Conservation (phyloP, 2,888 invertebrate species). For the Pyrrhia umbra region DNA sequence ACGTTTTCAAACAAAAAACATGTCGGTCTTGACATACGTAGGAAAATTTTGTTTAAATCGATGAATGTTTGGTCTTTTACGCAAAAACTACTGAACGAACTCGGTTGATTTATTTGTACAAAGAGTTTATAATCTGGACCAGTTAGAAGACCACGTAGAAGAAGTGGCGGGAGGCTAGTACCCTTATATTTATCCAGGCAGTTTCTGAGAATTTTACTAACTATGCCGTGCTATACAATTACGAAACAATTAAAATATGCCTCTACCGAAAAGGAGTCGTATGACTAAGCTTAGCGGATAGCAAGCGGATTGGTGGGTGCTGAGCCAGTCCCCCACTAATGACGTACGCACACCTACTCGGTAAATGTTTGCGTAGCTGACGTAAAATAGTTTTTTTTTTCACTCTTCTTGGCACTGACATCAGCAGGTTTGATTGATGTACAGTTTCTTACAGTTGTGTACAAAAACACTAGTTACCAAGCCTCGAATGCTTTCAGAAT, state of each 20-base stretch:
- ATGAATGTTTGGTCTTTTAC: too few relatives aligned
- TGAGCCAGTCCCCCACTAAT: constrained; percentile 18
- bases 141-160: too few relatives aligned
- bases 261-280: constrained; percentile 15
- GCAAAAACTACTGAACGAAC: too few relatives aligned
- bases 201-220: not conserved
- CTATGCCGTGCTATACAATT: not conserved
- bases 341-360: constrained; percentile 21
- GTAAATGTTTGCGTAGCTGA: constrained; percentile 28
- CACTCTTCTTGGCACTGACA: constrained; percentile 39
- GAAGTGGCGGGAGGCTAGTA: too few relatives aligned
- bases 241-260: not conserved
- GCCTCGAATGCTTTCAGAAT: constrained; percentile 23
- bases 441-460: constrained; percentile 8
- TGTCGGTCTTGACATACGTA: not conserved
- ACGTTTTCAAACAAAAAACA: not conserved
- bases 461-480: constrained; percentile 23
- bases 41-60: too few relatives aligned
- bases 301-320: constrained; percentile 23
- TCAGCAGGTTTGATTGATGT: constrained; percentile 29
- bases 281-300: constrained; percentile 15
- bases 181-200: too few relatives aligned
- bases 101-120: too few relatives aligned
- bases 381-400: constrained; percentile 48
- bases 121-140: too few relatives aligned